Conservation (phyloP, 2,888 invertebrate genomes). For the Lepetodrilus schrolli region DNA sequence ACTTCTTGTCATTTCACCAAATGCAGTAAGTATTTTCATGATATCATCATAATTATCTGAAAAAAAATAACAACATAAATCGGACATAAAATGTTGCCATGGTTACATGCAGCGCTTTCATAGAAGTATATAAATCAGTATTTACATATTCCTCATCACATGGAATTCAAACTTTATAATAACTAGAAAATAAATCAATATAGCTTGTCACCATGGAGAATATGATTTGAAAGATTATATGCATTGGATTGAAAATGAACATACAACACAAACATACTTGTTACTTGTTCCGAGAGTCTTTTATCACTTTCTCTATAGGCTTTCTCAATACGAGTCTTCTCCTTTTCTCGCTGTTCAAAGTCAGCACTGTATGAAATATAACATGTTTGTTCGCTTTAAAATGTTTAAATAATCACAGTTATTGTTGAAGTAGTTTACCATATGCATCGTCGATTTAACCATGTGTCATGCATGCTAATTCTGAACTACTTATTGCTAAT, state of each 20-base stretch:
- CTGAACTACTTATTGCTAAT: not conserved
- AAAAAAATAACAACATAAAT: constrained; percentile 48
- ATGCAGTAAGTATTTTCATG: constrained; percentile 86
- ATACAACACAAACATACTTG: constrained; percentile 77
- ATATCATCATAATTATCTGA: constrained; percentile 88
- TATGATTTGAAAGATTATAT: too few relatives aligned
- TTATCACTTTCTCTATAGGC: constrained; percentile 94
- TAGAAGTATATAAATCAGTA: not conserved
- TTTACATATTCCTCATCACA: not conserved
- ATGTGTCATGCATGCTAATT: not conserved
- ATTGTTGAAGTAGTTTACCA: not conserved
- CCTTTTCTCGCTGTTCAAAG: constrained; percentile 82
- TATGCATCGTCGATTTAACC: not conserved
- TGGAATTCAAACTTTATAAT: too few relatives aligned
- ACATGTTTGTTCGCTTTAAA: too few relatives aligned
- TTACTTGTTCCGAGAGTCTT: constrained; percentile 89
- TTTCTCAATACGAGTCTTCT: constrained; percentile 93
- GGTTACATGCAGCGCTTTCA: too few relatives aligned
- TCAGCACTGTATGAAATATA: constrained; percentile 57
- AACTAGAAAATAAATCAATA: too few relatives aligned
- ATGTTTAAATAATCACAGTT: constrained; percentile 9
- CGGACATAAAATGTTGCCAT: too few relatives aligned
- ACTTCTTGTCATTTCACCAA: constrained; percentile 84
- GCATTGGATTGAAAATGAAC: too few relatives aligned
- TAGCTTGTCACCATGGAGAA: too few relatives aligned